Conservation (phyloP, 2,888 invertebrate genomes). For the Macaria notata region DNA sequence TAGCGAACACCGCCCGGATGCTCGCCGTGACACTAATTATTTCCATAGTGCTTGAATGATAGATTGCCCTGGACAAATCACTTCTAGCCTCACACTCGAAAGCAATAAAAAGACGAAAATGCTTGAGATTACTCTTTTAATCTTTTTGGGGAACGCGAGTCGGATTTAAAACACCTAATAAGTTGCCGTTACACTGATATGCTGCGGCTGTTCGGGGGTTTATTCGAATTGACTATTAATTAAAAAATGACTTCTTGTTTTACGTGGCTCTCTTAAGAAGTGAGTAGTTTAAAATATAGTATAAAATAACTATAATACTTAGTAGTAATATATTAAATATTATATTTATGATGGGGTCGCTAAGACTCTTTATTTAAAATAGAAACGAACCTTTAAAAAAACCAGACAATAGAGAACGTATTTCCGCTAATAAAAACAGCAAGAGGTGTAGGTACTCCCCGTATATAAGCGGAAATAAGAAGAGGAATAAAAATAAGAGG, state of each 20-base stretch:
- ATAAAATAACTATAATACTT: no score
- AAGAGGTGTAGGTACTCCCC: no score
- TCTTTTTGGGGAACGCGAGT: slow-evolving; percentile 64
- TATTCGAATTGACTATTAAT: slow-evolving; percentile 13
- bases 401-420: no score
- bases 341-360: no score
- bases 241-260: slow-evolving; percentile 4
- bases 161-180: slow-evolving; percentile 31
- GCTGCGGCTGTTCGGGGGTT: slow-evolving; percentile 6
- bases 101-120: slow-evolving; percentile 61
- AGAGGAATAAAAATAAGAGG: no score
- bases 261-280: not conserved
- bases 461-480: no score
- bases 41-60: slow-evolving; percentile 80
- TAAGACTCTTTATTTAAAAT: no score
- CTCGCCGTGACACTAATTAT: slow-evolving; percentile 81
- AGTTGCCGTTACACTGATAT: slow-evolving; percentile 19
- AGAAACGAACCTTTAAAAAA: no score
- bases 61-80: slow-evolving; percentile 80
- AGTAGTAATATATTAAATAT: no score
- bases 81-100: slow-evolving; percentile 67
- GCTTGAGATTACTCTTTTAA: slow-evolving; percentile 63
- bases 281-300: not conserved
- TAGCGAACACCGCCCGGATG: slow-evolving; percentile 75
- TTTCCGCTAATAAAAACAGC: no score